Percentiles rank a stretch among this genome's conserved stretches.
Evolutionary conservation across 2,113 vertebrate genomes (phyloP).

Genomic region (Podocnemis expansa): DNA sequence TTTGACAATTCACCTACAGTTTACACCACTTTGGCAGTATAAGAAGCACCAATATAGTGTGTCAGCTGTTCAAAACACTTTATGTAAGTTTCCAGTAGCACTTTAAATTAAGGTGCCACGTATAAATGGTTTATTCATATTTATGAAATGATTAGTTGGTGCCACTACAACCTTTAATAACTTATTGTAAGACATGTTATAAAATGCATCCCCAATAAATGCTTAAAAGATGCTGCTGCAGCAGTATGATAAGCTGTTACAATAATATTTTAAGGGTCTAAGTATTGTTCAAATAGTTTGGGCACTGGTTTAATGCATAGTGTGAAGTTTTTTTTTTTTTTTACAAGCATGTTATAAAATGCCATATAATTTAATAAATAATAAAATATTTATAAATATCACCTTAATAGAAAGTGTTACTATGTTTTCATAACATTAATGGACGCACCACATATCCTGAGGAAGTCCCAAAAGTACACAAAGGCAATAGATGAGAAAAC

Average conservation of each 20-base stretch:
- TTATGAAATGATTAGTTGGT: slow-evolving; percentile 58
- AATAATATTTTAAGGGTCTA: slow-evolving; percentile 62
- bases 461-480: background rate
- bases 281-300: slow-evolving; percentile 56
- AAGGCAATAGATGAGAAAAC: slow-evolving; percentile 15
- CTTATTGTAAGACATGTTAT: slow-evolving; percentile 29
- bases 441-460: background rate
- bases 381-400: slow-evolving; percentile 67
- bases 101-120: slow-evolving; percentile 44
- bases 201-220: slow-evolving; percentile 63
- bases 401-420: slow-evolving; percentile 58
- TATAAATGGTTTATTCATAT: slow-evolving; percentile 46
- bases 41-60: background rate
- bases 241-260: slow-evolving; percentile 49
- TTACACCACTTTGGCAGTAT: slow-evolving; percentile 42
- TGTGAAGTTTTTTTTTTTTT: slow-evolving; percentile 29
- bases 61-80: slow-evolving; percentile 41
- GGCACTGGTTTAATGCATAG: slow-evolving; percentile 1
- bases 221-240: slow-evolving; percentile 52
- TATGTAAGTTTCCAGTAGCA: slow-evolving; percentile 49
- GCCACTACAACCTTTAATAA: slow-evolving; percentile 55
- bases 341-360: slow-evolving; percentile 45
- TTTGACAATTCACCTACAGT: background rate
- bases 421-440: slow-evolving; percentile 32
- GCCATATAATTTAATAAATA: slow-evolving; percentile 45